Conservation (phyloP, 2,888 invertebrate species). For the Muscina levida region DNA sequence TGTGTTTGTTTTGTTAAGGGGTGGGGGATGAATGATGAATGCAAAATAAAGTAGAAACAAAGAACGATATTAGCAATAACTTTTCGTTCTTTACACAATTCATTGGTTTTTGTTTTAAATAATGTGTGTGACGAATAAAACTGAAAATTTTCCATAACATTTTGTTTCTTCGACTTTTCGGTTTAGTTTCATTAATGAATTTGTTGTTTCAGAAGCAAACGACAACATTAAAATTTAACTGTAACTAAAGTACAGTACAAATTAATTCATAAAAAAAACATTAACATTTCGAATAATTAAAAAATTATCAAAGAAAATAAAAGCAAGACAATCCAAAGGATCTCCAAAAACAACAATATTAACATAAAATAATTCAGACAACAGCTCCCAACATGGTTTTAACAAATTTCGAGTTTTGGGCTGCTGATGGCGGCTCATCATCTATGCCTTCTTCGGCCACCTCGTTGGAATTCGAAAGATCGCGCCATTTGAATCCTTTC, state of each 20-base stretch:
- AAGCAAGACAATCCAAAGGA: constrained; percentile 19
- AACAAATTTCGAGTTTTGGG: constrained; percentile 78
- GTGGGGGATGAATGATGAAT: not conserved
- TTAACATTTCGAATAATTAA: no score
- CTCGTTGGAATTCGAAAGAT: constrained; percentile 50
- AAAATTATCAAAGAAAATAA: not conserved
- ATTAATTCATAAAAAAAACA: not conserved
- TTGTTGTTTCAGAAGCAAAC: constrained; percentile 34
- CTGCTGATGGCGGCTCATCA: constrained; percentile 72
- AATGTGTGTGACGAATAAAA: not conserved
- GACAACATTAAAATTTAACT: constrained; percentile 8
- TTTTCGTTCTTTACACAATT: constrained; percentile 36
- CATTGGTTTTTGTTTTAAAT: constrained; percentile 40
- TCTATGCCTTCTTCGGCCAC: constrained; percentile 57
- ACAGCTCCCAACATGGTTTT: constrained; percentile 73
- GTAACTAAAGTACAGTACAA: constrained; percentile 60
- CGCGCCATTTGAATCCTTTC: constrained; percentile 72
- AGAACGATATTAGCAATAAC: constrained; percentile 39
- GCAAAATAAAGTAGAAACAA: constrained; percentile 41
- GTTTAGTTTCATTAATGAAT: constrained; percentile 52
- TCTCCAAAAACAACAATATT: constrained; percentile 14
- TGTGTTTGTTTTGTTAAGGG: not conserved
- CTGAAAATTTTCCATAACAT: constrained; percentile 41
- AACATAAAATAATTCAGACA: not conserved
- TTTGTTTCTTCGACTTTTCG: constrained; percentile 20